phyloP scores from a whole-genome alignment of 2,888 invertebrate genomes.

The Ophion ellenae region DNA sequence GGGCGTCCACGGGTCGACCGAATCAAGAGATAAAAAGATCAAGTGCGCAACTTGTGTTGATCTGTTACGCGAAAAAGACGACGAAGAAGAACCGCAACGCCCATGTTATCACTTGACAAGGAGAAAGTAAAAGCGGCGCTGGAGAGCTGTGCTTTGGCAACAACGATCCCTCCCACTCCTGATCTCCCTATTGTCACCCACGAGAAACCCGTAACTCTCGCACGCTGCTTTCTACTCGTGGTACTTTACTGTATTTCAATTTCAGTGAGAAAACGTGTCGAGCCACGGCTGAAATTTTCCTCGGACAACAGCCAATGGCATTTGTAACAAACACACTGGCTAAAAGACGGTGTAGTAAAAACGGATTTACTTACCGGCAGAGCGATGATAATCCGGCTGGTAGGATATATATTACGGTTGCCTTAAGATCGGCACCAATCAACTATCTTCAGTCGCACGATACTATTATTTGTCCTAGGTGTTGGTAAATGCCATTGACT shows the following conservation, averaged over 20 bases:
- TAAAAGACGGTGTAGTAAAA: no score
- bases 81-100: slow-evolving; percentile 31
- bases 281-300: slow-evolving; percentile 39
- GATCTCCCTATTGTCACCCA: slow-evolving; percentile 53
- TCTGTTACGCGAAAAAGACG: slow-evolving; percentile 17
- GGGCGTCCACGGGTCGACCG: no score
- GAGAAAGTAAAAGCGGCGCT: slow-evolving; percentile 56
- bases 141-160: slow-evolving; percentile 43
- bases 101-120: slow-evolving; percentile 51
- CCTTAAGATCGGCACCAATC: no score
- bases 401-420: no score
- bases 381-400: no score
- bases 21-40: not conserved
- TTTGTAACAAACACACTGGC: no score
- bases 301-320: not conserved
- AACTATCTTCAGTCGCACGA: no score
- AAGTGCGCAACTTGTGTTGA: slow-evolving; percentile 5
- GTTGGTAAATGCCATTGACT: no score
- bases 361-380: no score
- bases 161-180: slow-evolving; percentile 48
- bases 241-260: slow-evolving; percentile 18
- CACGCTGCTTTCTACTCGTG: slow-evolving; percentile 56
- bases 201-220: slow-evolving; percentile 58
- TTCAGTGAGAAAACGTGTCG: slow-evolving; percentile 38
- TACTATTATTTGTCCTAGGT: no score